phyloP scores from a whole-genome alignment of 2,113 vertebrate species.

The mouse (Mus musculus) region GRCm39 chr4:40669001-40669500 shows the following conservation, averaged over 20 bases:
- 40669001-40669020: background rate
- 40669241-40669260: background rate
- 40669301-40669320: background rate
- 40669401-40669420: background rate
- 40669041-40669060: background rate
- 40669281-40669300: background rate
- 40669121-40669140: no score
- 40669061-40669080: background rate
- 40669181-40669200: background rate
- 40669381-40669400: background rate
- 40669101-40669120: no score
- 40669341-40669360: background rate
- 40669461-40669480: background rate
- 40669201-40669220: background rate
- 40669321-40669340: slow-evolving; percentile 9
- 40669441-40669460: background rate
- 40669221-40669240: background rate
- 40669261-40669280: background rate
- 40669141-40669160: no score
- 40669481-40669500: slow-evolving; percentile 40
- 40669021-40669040: background rate
- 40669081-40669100: no score
- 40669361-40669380: background rate
- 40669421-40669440: background rate
- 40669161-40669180: background rate